Base-by-base conservation (phyloP, 1,140 invertebrate genomes). In the Drosophila baimaii region DNA sequence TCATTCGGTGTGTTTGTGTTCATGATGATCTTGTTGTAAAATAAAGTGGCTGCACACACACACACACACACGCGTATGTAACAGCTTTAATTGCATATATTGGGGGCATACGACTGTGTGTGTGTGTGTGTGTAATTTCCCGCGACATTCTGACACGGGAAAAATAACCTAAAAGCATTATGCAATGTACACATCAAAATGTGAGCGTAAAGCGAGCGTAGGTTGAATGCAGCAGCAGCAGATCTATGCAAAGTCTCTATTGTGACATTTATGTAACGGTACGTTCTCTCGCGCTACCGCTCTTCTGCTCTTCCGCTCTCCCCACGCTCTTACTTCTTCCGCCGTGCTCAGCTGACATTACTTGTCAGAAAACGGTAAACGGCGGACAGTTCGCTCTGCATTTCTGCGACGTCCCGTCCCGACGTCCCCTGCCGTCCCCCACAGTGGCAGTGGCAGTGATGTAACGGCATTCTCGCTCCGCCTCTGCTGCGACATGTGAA, bases 121-220 rank as follows among this genome's bases (percentile, higher is more conserved):
- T 49, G 17, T 64, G 17, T 64, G 49, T 64, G 12, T 25, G 25
- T 47, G 23, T 27, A 27, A 58, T 59, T 72, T 54, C 31, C 47
- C 33, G 31, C 29, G 8, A 29, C 54, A 27, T 39, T 19, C 19
- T 63, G 66, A 55, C 62, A 64, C 51, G 19, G 47, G 77, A 66
- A 63, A 63, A 71, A 80, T 79, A 76, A 75, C 61, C 65, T 61
- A 58, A 75, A 75, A 75, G 44, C 61, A 75, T 79, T 76, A 58
- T 55, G 72, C 72, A 75, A 73, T 73, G 68, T 33, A 69, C 39
- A 65, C 44, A 41, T 56, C 21, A 41, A 39, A 54, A 10, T 54
- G 51, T 54, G 51, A 54, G 51, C 27, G 27, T 31, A 0, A 31
- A 51, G 47, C 47, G 27, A 51, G 47, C 19, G 51, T 33, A 35